A percentile compares a stretch with the other conserved stretches of the same genome.
Conservation (phyloP, 1,140 invertebrate genomes). For the Chymomyza costata region DNA sequence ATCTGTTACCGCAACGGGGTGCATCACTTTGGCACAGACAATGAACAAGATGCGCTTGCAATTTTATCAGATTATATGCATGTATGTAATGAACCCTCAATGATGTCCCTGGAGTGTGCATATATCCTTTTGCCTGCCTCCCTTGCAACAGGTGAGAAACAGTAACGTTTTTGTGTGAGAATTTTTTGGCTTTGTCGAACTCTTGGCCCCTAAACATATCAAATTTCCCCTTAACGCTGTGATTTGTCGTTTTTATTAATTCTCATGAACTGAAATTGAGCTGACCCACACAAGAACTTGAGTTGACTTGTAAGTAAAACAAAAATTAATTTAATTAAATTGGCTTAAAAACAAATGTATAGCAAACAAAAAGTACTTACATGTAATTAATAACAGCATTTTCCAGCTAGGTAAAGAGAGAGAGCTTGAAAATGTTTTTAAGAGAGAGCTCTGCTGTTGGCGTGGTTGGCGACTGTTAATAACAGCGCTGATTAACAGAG, state of each 20-base stretch:
- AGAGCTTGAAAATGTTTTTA: too few species aligned
- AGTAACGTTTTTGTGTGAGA: conserved; percentile 54
- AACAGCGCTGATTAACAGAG: too few species aligned
- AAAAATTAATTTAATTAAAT: too few species aligned
- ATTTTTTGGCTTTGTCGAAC: conserved; percentile 34
- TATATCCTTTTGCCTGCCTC: conserved; percentile 21
- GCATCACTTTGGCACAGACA: conserved; percentile 18
- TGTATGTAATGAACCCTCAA: conserved; percentile 28
- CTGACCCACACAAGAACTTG: too few species aligned
- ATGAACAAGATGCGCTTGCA: conserved; percentile 53
- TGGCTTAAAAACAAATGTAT: background rate
- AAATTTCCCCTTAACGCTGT: conserved; percentile 47
- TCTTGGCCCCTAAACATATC: conserved; percentile 42
- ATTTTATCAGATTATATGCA: conserved; percentile 63
- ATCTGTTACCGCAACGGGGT: conserved; percentile 47
- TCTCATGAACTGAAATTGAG: conserved; percentile 63
- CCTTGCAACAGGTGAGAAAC: conserved; percentile 53
- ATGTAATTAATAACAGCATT: too few species aligned
- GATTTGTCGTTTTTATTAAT: conserved; percentile 58
- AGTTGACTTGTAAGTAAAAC: too few species aligned
- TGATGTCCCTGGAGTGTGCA: conserved; percentile 16
- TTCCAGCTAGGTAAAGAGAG: too few species aligned
- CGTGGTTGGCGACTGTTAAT: too few species aligned
- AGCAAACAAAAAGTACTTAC: too few species aligned
- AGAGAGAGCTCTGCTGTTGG: too few species aligned